Base-by-base conservation (phyloP, 1,140 invertebrate species). In the Nasonia longicornis region DNA sequence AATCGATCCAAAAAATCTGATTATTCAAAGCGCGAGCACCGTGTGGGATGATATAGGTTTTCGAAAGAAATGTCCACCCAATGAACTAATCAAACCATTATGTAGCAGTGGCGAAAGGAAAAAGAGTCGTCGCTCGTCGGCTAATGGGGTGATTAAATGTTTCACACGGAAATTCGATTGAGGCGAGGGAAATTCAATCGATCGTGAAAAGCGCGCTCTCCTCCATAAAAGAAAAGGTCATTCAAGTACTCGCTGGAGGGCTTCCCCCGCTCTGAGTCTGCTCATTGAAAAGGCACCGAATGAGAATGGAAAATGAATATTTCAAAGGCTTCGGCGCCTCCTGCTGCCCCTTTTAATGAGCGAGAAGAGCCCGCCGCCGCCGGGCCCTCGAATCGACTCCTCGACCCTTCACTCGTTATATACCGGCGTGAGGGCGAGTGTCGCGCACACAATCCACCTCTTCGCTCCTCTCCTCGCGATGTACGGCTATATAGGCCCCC, bases 251-350 rank as follows among this genome's bases (percentile, higher is more conserved):
- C 31, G 31, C 31, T 29, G 38, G 66, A 74, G 83, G 84, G 84
- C 78, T 80, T 84, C 83, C 64, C 70, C 2, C 67, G 66, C 84
- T n/a, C 26, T 75, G 16, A 0, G 2, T 76, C 67, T 76, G 29
- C n/a, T 66, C 38, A 48, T 66, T 74, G 70, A 79, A 75, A 76
- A 76, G 64, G 31, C 45, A 63, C 52, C 42, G 73, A 74, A 71
- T n/a, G 31, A 75, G 45, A 81, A 76, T 77, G 31, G 73, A 81
- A 81, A 81, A 81, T 81, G 63, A 76, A 81, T 76, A 81, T 81
- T 81, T 77, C 79, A 81, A 76, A 76, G 66, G 48, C 48, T 48
- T 73, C 10, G 38, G 58, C 38, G 29, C n/a, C 69, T 72, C 31
- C 31, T 3, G 31, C 70, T 52, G 38, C n/a, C 74, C 45, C 63